A percentile compares a stretch with the other conserved stretches of the same genome.
phyloP scores from a whole-genome alignment of 2,113 vertebrate genomes.

The Phylloscopus whistleri region DNA sequence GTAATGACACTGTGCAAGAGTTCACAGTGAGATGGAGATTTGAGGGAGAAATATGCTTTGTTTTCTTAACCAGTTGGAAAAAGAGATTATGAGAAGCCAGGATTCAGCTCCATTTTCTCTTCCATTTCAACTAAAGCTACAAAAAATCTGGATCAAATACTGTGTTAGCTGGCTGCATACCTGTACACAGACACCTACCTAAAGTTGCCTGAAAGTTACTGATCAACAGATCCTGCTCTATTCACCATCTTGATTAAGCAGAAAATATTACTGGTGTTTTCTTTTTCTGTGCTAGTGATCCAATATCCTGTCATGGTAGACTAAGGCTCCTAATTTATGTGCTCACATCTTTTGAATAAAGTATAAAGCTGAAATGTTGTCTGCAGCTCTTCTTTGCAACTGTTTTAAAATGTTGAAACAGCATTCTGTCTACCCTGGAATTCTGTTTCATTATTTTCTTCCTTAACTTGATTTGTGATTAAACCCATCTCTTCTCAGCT shows the following conservation, averaged over 20 bases:
- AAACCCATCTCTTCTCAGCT: neutral
- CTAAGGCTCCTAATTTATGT: neutral
- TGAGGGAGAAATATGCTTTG: neutral
- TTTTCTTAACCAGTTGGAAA: neutral
- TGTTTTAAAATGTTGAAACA: neutral
- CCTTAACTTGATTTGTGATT: neutral
- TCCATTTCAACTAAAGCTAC: neutral
- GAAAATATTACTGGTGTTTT: neutral
- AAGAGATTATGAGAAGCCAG: neutral
- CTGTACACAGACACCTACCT: neutral
- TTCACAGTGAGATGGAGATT: neutral
- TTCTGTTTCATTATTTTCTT: neutral
- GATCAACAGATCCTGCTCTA: neutral
- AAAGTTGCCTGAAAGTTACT: neutral
- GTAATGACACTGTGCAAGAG: neutral
- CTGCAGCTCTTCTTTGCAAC: neutral
- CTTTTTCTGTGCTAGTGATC: neutral
- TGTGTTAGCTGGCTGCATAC: neutral
- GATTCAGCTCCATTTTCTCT: neutral
- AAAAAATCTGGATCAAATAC: neutral
- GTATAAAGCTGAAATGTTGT: neutral
- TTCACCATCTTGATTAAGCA: neutral
- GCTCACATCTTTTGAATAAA: neutral
- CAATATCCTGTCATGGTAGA: neutral
- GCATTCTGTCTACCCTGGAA: neutral